phyloP scores from a whole-genome alignment of 2,888 invertebrate species.

The Galerucella nymphaeae region DNA sequence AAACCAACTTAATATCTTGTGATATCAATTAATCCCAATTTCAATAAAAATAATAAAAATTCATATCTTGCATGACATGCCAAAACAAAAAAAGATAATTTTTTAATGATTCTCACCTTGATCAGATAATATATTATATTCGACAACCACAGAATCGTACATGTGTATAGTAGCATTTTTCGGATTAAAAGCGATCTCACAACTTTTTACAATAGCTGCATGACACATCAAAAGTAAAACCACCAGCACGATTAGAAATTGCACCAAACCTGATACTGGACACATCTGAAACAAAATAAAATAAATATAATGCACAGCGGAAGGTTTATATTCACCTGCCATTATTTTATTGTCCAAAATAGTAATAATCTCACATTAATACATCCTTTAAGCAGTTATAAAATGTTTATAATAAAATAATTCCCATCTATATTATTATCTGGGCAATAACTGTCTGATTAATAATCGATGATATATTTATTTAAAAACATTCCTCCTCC shows the following conservation, averaged over 20 bases:
- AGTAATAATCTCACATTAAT: too few species aligned
- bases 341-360: too few species aligned
- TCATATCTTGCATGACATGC: too few species aligned
- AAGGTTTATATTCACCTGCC: too few species aligned
- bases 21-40: too few species aligned
- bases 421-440: neutral
- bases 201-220: constrained; percentile 51
- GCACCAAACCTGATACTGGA: constrained; percentile 58
- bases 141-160: constrained; percentile 53
- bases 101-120: constrained; percentile 1
- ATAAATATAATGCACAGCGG: too few species aligned
- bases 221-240: constrained; percentile 55
- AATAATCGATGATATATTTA: neutral
- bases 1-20: too few species aligned
- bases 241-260: constrained; percentile 56
- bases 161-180: constrained; percentile 53
- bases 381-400: too few species aligned
- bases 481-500: neutral
- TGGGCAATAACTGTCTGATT: neutral
- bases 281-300: constrained; percentile 60
- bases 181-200: constrained; percentile 55
- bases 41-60: too few species aligned
- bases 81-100: too few species aligned
- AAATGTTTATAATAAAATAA: neutral
- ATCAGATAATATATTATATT: constrained; percentile 44